These are phyloP conservation scores for Odontomachus brunneus DNA, from an alignment of 1,140 invertebrate species.

Conservation along the genomic window DNA sequence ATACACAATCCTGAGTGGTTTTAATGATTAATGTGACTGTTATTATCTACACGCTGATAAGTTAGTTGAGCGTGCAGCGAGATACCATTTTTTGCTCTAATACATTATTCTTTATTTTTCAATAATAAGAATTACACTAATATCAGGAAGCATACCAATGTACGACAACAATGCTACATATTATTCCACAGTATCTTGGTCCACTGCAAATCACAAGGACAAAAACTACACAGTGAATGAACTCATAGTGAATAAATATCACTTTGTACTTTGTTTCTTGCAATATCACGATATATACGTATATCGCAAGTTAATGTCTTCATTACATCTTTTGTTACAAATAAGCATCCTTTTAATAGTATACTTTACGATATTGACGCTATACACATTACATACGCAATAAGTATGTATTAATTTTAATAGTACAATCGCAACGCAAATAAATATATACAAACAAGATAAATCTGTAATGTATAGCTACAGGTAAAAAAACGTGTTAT, in stretches of 20 bases:
- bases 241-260: conserved; percentile 47
- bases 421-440: too few relatives aligned
- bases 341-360: conserved; percentile 6
- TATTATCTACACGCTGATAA: background rate
- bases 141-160: conserved; percentile 28
- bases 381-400: conserved; percentile 17
- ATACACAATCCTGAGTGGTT: conserved; percentile 1
- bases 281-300: background rate
- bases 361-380: conserved; percentile 39
- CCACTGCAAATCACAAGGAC: conserved; percentile 39
- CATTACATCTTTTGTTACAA: conserved; percentile 31
- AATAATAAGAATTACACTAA: conserved; percentile 23
- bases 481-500: conserved; percentile 12
- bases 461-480: background rate
- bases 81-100: background rate
- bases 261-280: conserved; percentile 57
- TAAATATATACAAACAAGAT: too few relatives aligned
- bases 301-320: conserved; percentile 36
- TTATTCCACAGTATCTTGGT: conserved; percentile 53
- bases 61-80: background rate
- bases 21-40: background rate
- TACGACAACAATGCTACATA: conserved; percentile 30
- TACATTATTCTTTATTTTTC: conserved; percentile 34
- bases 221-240: conserved; percentile 38
- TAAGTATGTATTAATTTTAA: too few relatives aligned